Base-by-base conservation (phyloP, 2,797 vertebrate genomes). In the Miichthys miiuy region DNA sequence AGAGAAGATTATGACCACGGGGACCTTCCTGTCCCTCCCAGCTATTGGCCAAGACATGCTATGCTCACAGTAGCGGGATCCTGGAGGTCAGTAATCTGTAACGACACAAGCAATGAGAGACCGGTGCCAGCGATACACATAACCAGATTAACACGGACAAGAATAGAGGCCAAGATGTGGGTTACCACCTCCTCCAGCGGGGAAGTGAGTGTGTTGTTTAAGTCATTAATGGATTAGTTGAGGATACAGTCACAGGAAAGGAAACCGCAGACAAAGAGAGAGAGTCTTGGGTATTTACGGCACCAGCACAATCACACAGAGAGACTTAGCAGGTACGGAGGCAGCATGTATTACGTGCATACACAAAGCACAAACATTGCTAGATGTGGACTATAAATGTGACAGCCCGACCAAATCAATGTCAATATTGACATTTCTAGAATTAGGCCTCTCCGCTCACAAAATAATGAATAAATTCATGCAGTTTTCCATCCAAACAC, bases 61-160 rank as follows among this genome's bases (percentile, higher is more conserved):
- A 68, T n/a, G 47, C 64, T 69, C 76, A 71, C 78, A 80, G 82
- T 17, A 65, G 68, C 5, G 54, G 75, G 73, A 82, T 86, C 77
- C 81, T 68, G 2, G 58, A 20, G 47, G 70, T 69, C 68, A 69
- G 80, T 67, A 63, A 77, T 78, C 23, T 13, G 73, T 48, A 72
- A 78, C 73, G 78, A 46, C 67, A 68, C 75, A 75, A 68, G 75
- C 50, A 80, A 69, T 77, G 63, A 25, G 50, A 55, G 76, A 25
- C 56, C 11, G 8, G 68, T 73, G 82, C 86, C 92, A 88, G 69
- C 0, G 47, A 87, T 63, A 75, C 78, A 80, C 87, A 84, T 89
- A 93, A 93, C 82, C 87, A 90, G 90, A 90, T 93, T 92, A 93
- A 70, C 80, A 16, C 46, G 69, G 84, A 89, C 84, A 55, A 82